Base-by-base conservation (phyloP, 2,888 invertebrate genomes). In the Odontomyia ornata region DNA sequence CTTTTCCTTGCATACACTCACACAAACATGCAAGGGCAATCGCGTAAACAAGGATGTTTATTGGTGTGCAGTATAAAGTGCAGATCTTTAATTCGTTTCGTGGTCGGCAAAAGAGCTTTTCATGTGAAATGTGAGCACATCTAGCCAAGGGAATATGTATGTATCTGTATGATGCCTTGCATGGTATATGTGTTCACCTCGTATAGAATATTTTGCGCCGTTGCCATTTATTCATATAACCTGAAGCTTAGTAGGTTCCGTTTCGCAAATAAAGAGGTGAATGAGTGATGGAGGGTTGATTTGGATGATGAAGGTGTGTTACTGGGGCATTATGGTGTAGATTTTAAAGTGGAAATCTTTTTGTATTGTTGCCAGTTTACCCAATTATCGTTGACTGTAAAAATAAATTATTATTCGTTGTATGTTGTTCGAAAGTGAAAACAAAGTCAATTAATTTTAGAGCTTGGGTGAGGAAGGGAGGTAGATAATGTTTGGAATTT, bases 331-430 rank as follows among this genome's bases (percentile, higher is more conserved):
- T 60, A 60, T 60, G 21, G 60, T 60, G 60, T n/a, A 60, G 60
- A 60, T 60, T 60, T 60, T 25, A 60, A 60, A 25, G 60, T 25
- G 60, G 52, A 43, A 65, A 5, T 65, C 18, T 36, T 36, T n/a
- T 36, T 36, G 46, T 67, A 67, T 43, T 36, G 69, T 69, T 46
- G 69, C 46, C 69, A 69, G 69, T 69, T 69, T 46, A 69, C 47
- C n/a, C 47, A 69, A 47, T 69, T 69, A 69, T 69, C 23, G 65
- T 23, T 18, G 21, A 23, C 60, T 60, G 15, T 60, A 25, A 21
- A 56, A 60, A 25, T 21, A 15, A 52, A 52, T 18, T 13, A 60
- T 60, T n/a, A 60, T 60, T 25, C 25, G 52, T 60, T 60, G 3
- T 52, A 4, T 0, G 15, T n/a, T 25, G 60, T 60, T 11, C 15